These are phyloP conservation scores for Gephyroberyx darwinii DNA, from an alignment of 2,797 vertebrate species.

Conservation along the genomic window DNA sequence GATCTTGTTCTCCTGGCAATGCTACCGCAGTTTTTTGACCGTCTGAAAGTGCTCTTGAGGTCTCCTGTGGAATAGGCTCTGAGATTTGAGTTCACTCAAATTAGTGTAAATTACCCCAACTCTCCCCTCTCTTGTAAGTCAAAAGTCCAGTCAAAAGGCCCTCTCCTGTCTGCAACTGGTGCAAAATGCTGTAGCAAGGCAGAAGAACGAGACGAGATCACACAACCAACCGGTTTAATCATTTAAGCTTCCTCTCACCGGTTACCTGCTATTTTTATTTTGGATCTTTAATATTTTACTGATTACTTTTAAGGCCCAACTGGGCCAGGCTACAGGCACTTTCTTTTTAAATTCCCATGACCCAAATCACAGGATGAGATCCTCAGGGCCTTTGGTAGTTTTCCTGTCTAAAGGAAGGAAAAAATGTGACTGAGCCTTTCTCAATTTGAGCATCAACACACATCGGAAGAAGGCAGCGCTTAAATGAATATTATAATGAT, in stretches of 20 bases:
- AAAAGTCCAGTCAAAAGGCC: slow-evolving; percentile 20
- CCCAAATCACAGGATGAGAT: slow-evolving; percentile 24
- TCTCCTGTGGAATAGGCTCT: slow-evolving; percentile 69
- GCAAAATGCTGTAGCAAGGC: slow-evolving; percentile 42
- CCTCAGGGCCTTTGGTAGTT: not conserved
- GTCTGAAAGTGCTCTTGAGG: slow-evolving; percentile 68
- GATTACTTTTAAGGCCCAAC: slow-evolving; percentile 13
- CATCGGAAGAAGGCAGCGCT: slow-evolving; percentile 6
- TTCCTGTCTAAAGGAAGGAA: slow-evolving; percentile 24
- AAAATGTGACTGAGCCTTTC: slow-evolving; percentile 31
- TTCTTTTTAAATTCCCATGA: slow-evolving; percentile 34
- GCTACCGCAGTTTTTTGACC: slow-evolving; percentile 53
- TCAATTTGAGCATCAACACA: slow-evolving; percentile 18
- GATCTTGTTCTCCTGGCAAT: slow-evolving; percentile 72
- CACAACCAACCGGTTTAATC: slow-evolving; percentile 50
- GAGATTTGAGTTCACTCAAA: slow-evolving; percentile 73
- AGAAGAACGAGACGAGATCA: slow-evolving; percentile 46
- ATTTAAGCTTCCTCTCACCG: slow-evolving; percentile 18
- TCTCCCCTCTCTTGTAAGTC: slow-evolving; percentile 56
- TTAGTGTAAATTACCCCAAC: slow-evolving; percentile 72
- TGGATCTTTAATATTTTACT: slow-evolving; percentile 24
- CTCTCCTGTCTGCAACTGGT: slow-evolving; percentile 37
- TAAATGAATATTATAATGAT: slow-evolving; percentile 22
- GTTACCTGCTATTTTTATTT: slow-evolving; percentile 27
- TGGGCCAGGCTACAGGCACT: slow-evolving; percentile 25